A percentile compares a stretch with the other conserved stretches of the same genome.
Evolutionary conservation across 1,140 invertebrate genomes (phyloP).

Genomic region (Bombus waltoni): DNA sequence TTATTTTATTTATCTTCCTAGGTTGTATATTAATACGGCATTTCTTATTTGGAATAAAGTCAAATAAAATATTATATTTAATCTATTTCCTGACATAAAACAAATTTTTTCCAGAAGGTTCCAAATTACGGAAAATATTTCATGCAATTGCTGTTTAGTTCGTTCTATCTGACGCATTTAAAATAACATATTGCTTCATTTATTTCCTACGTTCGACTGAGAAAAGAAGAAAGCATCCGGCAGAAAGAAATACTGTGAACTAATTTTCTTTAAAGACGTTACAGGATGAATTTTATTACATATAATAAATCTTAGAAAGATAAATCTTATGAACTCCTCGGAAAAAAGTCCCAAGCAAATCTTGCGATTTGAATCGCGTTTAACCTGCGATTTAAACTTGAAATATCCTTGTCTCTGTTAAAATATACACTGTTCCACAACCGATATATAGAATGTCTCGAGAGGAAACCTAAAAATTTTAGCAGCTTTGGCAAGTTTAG

Average conservation of each 20-base stretch:
- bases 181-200: not conserved
- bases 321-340: not conserved
- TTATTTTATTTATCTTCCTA: too few relatives aligned
- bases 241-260: not conserved
- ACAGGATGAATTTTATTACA: not conserved
- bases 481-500: too few relatives aligned
- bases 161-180: not conserved
- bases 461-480: too few relatives aligned
- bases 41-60: too few relatives aligned
- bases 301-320: not conserved
- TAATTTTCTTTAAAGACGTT: not conserved
- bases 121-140: not conserved
- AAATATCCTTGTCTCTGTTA: not conserved
- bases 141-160: too few relatives aligned
- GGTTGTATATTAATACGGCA: too few relatives aligned
- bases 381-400: not conserved
- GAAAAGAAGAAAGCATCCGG: not conserved
- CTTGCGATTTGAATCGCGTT: not conserved
- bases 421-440: not conserved
- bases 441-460: too few relatives aligned
- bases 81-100: too few relatives aligned
- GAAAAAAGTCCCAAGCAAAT: not conserved
- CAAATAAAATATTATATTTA: too few relatives aligned
- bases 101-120: too few relatives aligned
- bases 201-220: not conserved